Percentiles rank a stretch among this genome's conserved stretches.
phyloP scores from a whole-genome alignment of 2,113 vertebrate species.

The human region DNA sequence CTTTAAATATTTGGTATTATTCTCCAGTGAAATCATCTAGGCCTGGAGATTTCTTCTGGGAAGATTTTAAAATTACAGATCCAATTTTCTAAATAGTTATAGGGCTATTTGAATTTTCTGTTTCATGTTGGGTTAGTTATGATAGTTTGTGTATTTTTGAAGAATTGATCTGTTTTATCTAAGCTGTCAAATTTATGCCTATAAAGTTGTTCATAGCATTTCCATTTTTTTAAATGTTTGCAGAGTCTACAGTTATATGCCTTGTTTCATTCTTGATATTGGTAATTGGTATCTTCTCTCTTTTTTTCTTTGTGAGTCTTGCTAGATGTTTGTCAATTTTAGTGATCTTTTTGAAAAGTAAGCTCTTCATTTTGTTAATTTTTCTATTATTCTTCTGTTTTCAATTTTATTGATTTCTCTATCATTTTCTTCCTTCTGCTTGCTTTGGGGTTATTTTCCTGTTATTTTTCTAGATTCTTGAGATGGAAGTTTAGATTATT shows the following conservation, averaged over 20 bases:
- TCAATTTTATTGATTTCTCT: conserved; percentile 44
- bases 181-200: conserved; percentile 12
- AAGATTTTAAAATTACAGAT: not conserved
- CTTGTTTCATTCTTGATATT: not conserved
- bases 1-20: not conserved
- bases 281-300: not conserved
- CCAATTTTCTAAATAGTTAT: not conserved
- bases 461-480: not conserved
- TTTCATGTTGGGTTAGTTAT: conserved; percentile 4
- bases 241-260: not conserved
- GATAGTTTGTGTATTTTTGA: not conserved
- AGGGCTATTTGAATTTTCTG: not conserved
- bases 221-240: not conserved
- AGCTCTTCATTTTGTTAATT: conserved; percentile 14
- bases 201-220: not conserved
- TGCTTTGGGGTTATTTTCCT: conserved; percentile 11
- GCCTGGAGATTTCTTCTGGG: not conserved
- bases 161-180: not conserved
- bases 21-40: not conserved
- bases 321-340: not conserved
- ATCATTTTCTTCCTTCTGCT: not conserved
- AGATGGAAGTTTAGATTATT: not conserved
- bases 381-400: not conserved
- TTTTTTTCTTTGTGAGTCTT: conserved; percentile 22
- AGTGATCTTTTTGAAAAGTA: not conserved